Base-by-base conservation (phyloP, 2,888 invertebrate genomes). In the Drosophila demipolita region DNA sequence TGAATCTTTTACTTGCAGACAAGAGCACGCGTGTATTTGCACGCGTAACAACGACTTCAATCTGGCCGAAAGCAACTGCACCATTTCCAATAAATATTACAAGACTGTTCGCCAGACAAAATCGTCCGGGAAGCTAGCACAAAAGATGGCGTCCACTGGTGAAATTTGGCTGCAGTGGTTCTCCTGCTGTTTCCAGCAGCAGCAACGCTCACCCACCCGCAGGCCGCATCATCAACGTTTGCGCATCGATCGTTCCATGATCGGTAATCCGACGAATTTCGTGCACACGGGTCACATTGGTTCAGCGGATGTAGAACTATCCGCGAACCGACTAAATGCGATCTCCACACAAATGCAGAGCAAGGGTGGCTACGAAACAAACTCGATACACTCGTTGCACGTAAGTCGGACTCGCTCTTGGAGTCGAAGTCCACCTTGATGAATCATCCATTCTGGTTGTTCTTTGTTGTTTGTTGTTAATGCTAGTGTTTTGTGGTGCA, bases 341-440 rank as follows among this genome's bases (percentile, higher is more conserved):
- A 96, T 98, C 91, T 98, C 98, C 94, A 96, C 96, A 90, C 98
- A 98, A 94, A 98, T 99, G 98, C 97, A 97, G 93, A 97, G 98
- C 94, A 99, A 99, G 94, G 98, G 98, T 62, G 98, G 98, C 82
- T 98, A 98, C 92, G 97, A 98, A 92, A 95, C 95, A 93, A 93
- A 93, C 78, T 93, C 93, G 71, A 91, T 93, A 86, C 91, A 93
- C 61, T 84, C 83, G 83, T 81, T 93, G 70, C 93, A 93, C 90
- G 93, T 93, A 87, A 84, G 85, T 80, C 38, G 35, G 11, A 1
- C 45, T 40, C 9, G 9, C 8, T 40, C 40, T 23, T 15, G 45
- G 45, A 45, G 4, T 45, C 45, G 15, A 8, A 45, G 15, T 23
- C 45, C 23, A 15, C 45, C 45, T 15, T 3, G 45, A 45, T 75